Evolutionary conservation across 1,140 invertebrate species (phyloP), one percentile per base, ranked within the genome.

Genomic region (Zaprionus ornatus): DNA sequence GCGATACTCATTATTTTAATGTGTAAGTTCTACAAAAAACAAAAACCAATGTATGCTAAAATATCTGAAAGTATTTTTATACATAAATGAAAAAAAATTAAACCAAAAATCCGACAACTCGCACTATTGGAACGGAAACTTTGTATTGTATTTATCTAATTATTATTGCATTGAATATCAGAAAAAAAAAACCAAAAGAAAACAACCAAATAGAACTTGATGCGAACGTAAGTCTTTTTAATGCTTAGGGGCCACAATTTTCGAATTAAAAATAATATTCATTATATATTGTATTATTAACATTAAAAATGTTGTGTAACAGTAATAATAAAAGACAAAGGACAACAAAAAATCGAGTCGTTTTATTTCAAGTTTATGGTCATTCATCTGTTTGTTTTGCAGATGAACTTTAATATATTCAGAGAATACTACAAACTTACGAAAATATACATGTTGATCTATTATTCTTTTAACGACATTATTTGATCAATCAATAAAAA

Each of bases 181-280:
- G 17, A 56, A 57, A 37, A 55, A 60, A 15, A n/a, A 54, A 6
- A 61, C 60, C 68, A 40, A 70, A 55, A 52, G 35, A 62, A 37
- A 56, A 69, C 42, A 86, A 85, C 64, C 79, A 78, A 82, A 75
- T 75, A 86, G 66, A 87, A 90, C 65, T 83, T 87, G 67, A 82
- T 74, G 68, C 72, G 80, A 78, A 80, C 79, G 72, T 64, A 65
- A 90, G 82, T 90, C 87, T 90, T 90, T 87, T 90, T 80, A 90
- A 90, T 90, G 86, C 86, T 90, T 90, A 90, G 86, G 86, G 86
- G 86, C 86, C 86, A 90, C 86, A 90, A 91, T 90, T 90, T 90
- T 91, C 83, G 72, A 87, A 88, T 45, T 50, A 78, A 74, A 52
- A 66, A 78, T 79, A 86, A 69, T 72, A 77, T 83, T 85, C 45